Evolutionary conservation across 2,797 vertebrate species (phyloP), one percentile per base, ranked within the genome.

Genomic region (Poecilia velifera): DNA sequence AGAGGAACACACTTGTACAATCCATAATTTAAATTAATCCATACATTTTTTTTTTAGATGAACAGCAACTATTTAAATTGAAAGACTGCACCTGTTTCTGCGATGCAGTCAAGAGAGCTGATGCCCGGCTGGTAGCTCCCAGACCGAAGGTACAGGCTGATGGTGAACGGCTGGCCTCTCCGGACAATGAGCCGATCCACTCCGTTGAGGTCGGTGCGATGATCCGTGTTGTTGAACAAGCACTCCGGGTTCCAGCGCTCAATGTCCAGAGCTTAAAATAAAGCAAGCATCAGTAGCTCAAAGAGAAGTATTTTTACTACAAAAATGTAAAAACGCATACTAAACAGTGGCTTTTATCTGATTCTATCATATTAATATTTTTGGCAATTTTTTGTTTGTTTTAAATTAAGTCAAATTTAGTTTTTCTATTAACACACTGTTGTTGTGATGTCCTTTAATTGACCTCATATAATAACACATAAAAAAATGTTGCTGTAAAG

Each of bases 151-250:
- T 87, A 72, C 78, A 99, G 94, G 0, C 91, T 96, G 93, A 98
- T 76, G 25, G 84, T 68, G 90, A 99, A 99, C 2, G 91, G 76
- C 86, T 97, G 97, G 0, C 98, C 98, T 57, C 98, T 93, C 66
- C 98, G 95, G 74, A 99, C 93, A 13, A 99, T 95, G 85, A 99
- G 95, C n/a, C 87, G 94, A 2, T 93, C 82, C 1, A 81, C 64
- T 2, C 97, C 96, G 28, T 97, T 96, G 46, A 96, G 96, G 0
- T 94, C 94, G 0, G 97, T 98, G 14, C 90, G 96, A 92, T 99
- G 98, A 84, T 95, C 95, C 0, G 2, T 89, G 87, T 97, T 97
- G 9, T 99, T 99, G 85, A 85, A 91, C 71, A 97, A 88, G 6
- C 95, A 94, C 76, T 97, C 94, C 90, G 98, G 92, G 89, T 98